Evolutionary conservation across 2,113 vertebrate genomes (phyloP).

Genomic region (Pristiophorus japonicus): DNA sequence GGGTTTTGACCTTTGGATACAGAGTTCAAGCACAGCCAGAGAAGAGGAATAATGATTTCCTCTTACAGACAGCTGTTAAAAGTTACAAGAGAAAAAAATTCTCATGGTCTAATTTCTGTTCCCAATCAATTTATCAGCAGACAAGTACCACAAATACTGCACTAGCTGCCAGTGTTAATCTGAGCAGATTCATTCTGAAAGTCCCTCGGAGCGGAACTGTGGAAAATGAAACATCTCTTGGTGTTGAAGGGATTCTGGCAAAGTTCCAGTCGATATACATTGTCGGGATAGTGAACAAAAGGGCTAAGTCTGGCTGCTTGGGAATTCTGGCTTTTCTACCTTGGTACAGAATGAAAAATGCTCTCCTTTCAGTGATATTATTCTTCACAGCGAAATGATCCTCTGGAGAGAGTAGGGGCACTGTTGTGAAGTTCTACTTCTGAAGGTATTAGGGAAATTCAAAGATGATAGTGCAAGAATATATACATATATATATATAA

Average conservation of each 20-base stretch:
- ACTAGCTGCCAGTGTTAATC: background rate
- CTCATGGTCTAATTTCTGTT: background rate
- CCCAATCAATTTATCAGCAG: background rate
- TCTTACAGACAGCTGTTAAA: constrained; percentile 19
- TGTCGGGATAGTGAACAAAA: background rate
- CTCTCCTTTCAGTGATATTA: background rate
- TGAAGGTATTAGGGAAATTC: background rate
- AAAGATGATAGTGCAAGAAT: background rate
- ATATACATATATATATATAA: background rate
- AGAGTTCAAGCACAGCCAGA: background rate
- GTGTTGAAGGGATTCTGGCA: constrained; percentile 17
- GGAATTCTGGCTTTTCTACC: background rate
- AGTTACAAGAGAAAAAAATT: background rate
- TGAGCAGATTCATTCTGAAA: background rate
- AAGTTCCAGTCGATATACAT: background rate
- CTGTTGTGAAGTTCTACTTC: background rate
- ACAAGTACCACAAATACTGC: too few species aligned
- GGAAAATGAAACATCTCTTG: background rate
- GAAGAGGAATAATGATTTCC: background rate
- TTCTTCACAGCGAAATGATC: background rate
- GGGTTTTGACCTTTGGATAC: background rate
- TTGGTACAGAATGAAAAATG: background rate
- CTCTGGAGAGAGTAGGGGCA: background rate
- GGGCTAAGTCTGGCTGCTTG: background rate
- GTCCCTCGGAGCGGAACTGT: background rate